Conservation (phyloP, 2,797 vertebrate genomes). For the Sarcophilus harrisii region DNA sequence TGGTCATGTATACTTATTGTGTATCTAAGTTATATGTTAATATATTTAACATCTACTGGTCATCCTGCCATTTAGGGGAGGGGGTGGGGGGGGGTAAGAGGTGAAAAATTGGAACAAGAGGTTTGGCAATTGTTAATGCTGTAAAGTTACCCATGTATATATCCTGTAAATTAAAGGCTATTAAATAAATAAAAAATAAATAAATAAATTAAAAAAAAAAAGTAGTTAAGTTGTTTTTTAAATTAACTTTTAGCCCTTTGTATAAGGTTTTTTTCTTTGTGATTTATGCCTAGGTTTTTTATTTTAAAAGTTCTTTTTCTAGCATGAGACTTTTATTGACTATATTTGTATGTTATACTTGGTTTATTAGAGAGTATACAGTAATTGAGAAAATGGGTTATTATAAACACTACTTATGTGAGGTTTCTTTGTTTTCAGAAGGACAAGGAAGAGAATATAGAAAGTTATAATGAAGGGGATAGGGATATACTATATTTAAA, state of each 20-base stretch:
- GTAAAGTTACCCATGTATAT: too few relatives aligned
- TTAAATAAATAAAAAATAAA: too few relatives aligned
- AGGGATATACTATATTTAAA: not conserved
- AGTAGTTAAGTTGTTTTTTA: not conserved
- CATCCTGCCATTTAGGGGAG: too few relatives aligned
- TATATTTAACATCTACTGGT: too few relatives aligned
- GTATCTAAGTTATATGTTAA: too few relatives aligned
- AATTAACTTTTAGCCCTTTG: not conserved
- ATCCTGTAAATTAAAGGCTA: too few relatives aligned
- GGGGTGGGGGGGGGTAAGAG: too few relatives aligned
- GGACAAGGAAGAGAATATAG: not conserved
- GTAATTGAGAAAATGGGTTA: slow-evolving; percentile 4
- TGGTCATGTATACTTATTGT: too few relatives aligned
- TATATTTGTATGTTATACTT: not conserved
- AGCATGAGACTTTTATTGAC: not conserved
- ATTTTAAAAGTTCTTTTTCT: slow-evolving; percentile 1
- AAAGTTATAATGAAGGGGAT: not conserved
- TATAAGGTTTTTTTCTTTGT: not conserved
- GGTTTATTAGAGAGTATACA: not conserved
- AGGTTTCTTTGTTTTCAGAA: not conserved
- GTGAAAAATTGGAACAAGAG: too few relatives aligned
- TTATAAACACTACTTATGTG: not conserved
- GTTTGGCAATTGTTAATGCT: too few relatives aligned
- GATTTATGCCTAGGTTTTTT: not conserved
- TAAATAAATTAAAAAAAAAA: too few relatives aligned